Conservation (phyloP, 2,113 vertebrate genomes). For the Acrocephalus kingi region DNA sequence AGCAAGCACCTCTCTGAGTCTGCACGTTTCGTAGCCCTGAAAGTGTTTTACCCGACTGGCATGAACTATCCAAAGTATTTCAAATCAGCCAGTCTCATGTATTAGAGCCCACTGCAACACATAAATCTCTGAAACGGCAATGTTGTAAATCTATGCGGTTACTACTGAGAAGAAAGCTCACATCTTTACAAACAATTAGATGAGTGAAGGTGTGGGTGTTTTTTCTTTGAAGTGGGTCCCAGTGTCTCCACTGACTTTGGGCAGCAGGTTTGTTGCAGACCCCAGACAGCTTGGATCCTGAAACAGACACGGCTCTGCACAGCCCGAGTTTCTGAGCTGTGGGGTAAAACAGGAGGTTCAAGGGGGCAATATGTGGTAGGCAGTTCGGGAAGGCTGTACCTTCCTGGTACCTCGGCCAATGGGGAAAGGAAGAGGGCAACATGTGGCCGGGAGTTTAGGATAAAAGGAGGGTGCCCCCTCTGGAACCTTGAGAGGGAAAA, state of each 20-base stretch:
- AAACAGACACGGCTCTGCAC: background rate
- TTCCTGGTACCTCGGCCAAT: background rate
- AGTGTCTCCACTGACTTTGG: background rate
- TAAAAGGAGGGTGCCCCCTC: background rate
- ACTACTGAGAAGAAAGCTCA: background rate
- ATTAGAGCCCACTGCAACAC: background rate
- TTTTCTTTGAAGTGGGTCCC: too few species aligned
- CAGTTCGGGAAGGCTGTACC: accelerated
- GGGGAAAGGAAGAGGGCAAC: background rate
- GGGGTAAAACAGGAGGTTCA: accelerated
- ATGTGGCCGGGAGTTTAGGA: accelerated
- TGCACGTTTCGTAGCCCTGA: background rate
- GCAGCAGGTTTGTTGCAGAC: background rate
- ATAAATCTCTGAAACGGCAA: background rate
- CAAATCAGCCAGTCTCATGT: background rate
- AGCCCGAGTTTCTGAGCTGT: background rate
- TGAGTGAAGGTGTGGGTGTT: too few species aligned
- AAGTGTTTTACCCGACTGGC: background rate
- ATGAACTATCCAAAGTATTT: background rate
- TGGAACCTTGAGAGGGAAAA: too few species aligned
- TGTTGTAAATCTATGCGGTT: background rate
- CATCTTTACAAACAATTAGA: accelerated
- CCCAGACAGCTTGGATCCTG: background rate
- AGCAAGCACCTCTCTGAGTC: background rate
- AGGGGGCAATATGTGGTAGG: background rate